Conservation (phyloP, 2,888 invertebrate genomes). For the Xiphydria camelus region DNA sequence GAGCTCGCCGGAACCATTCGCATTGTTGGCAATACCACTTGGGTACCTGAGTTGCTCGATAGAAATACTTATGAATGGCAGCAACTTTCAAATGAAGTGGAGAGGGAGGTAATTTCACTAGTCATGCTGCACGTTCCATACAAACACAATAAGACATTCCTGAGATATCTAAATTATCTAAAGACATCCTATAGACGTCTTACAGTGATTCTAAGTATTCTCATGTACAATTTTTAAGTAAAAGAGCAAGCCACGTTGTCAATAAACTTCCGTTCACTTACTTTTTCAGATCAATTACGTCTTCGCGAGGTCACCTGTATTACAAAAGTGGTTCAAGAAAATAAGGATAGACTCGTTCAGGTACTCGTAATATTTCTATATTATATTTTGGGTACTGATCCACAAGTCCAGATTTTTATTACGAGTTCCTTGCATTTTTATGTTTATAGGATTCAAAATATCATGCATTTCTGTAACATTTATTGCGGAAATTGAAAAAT, state of each 20-base stretch:
- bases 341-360: constrained; percentile 84
- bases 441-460: constrained; percentile 5
- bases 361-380: constrained; percentile 44
- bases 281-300: constrained; percentile 77
- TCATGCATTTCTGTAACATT: constrained; percentile 1
- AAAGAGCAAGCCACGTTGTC: too few relatives aligned
- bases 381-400: too few relatives aligned
- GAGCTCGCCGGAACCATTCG: constrained; percentile 86
- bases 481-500: not conserved
- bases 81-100: constrained; percentile 77
- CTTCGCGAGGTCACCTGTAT: constrained; percentile 73
- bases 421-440: too few relatives aligned
- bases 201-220: not conserved
- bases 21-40: constrained; percentile 72
- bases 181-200: constrained; percentile 5
- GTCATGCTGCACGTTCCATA: too few relatives aligned
- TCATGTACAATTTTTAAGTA: constrained; percentile 1
- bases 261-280: constrained; percentile 21
- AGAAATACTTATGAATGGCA: constrained; percentile 88
- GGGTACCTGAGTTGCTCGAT: constrained; percentile 85
- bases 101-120: constrained; percentile 68
- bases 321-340: constrained; percentile 82
- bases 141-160: not conserved
- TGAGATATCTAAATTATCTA: too few relatives aligned
- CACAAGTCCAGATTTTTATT: too few relatives aligned